Evolutionary conservation across 2,113 vertebrate species (phyloP).

Genomic region (Willisornis vidua): DNA sequence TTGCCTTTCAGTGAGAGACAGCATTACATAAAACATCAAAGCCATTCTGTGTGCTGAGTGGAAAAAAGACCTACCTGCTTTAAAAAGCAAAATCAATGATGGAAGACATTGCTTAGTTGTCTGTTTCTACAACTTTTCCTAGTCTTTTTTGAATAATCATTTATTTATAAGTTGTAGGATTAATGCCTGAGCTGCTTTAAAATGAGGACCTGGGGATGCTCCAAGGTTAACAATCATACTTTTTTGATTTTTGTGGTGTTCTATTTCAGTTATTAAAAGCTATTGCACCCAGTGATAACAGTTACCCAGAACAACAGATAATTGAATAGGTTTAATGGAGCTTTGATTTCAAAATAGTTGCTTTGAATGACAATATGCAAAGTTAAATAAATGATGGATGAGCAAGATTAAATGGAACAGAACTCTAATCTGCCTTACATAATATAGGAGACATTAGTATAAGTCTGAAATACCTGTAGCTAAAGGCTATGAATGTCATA

Average conservation of each 20-base stretch:
- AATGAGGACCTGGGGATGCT: background rate
- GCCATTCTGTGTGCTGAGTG: background rate
- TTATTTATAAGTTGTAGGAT: slow-evolving; percentile 24
- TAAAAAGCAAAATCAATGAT: background rate
- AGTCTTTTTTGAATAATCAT: background rate
- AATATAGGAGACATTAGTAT: background rate
- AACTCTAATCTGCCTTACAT: slow-evolving; percentile 34
- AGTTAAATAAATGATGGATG: slow-evolving; percentile 46
- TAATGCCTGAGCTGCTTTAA: slow-evolving; percentile 33
- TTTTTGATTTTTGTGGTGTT: slow-evolving; percentile 21
- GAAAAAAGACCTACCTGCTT: background rate
- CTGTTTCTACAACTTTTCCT: slow-evolving; percentile 12
- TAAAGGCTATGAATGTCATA: background rate
- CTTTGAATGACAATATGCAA: slow-evolving; percentile 13
- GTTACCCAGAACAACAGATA: slow-evolving; percentile 32
- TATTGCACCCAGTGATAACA: background rate
- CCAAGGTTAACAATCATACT: background rate
- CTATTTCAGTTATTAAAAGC: slow-evolving; percentile 39
- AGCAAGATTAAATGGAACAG: slow-evolving; percentile 33
- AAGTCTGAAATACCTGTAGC: slow-evolving; percentile 10
- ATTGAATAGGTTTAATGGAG: slow-evolving; percentile 45
- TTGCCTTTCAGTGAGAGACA: background rate
- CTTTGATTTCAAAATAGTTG: slow-evolving; percentile 35
- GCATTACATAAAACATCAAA: slow-evolving; percentile 27
- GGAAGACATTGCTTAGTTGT: slow-evolving; percentile 13